phyloP scores from a whole-genome alignment of 2,113 vertebrate genomes.

The Neoarius graeffei region DNA sequence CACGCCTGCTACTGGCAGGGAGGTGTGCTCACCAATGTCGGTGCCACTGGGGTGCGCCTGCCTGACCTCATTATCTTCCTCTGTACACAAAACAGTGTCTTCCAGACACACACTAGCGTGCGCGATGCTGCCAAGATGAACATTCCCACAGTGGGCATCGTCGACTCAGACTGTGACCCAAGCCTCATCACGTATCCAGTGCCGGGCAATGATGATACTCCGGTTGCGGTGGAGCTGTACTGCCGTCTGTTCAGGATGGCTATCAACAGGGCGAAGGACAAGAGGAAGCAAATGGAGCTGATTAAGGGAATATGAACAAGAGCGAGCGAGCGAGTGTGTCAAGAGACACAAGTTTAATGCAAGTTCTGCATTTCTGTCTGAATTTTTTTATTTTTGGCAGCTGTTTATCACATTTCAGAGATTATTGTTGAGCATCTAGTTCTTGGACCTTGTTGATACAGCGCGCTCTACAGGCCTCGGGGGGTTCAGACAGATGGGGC shows the following conservation, averaged over 20 bases:
- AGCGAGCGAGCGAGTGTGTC: not conserved
- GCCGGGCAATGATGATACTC: conserved; percentile 91
- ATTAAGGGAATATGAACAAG: conserved; percentile 58
- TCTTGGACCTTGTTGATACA: not conserved
- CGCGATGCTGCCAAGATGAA: conserved; percentile 91
- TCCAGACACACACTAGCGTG: conserved; percentile 85
- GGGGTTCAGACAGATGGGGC: too few species aligned
- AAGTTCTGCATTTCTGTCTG: too few species aligned
- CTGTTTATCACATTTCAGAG: not conserved
- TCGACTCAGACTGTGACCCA: conserved; percentile 92
- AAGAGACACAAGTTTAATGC: too few species aligned
- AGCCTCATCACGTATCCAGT: conserved; percentile 84
- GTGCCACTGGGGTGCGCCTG: conserved; percentile 66
- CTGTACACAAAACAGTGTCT: conserved; percentile 85
- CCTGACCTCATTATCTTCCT: conserved; percentile 88
- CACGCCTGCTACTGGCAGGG: conserved; percentile 94
- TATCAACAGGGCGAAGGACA: conserved; percentile 86
- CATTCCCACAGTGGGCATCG: conserved; percentile 89
- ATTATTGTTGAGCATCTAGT: too few species aligned
- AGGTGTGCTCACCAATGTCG: conserved; percentile 86
- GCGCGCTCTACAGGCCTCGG: too few species aligned
- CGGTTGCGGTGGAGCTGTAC: conserved; percentile 79
- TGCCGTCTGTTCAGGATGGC: conserved; percentile 84
- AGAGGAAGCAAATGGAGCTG: conserved; percentile 78
- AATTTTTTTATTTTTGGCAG: not conserved